Percentiles rank a stretch among this genome's conserved stretches.
These are phyloP conservation scores for Drosophila guanche DNA, from an alignment of 1,140 invertebrate species.

Conservation along the genomic window DNA sequence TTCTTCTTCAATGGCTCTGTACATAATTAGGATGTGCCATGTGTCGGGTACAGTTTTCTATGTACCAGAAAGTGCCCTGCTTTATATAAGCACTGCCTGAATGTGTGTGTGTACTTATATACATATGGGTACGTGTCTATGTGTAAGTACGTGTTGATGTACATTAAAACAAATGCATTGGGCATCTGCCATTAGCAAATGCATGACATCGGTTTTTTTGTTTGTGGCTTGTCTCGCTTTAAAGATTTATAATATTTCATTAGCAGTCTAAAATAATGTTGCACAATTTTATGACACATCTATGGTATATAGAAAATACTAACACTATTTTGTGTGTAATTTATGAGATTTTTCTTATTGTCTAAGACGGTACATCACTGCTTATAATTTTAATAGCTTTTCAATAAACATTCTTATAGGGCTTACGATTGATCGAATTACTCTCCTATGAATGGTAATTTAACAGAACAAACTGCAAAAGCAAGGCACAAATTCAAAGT, in stretches of 20 bases:
- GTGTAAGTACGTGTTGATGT: conserved; percentile 5
- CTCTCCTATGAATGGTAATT: too few relatives aligned
- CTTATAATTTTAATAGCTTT: too few relatives aligned
- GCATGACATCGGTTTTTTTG: conserved; percentile 12
- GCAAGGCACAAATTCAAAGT: too few relatives aligned
- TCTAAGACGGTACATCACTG: too few relatives aligned
- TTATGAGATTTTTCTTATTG: too few relatives aligned
- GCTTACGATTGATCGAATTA: too few relatives aligned
- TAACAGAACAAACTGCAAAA: too few relatives aligned
- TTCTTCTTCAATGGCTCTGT: conserved; percentile 51
- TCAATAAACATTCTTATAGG: too few relatives aligned
- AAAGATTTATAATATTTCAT: neutral
- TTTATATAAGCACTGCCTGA: conserved; percentile 15
- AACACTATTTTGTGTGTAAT: too few relatives aligned
- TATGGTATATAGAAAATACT: too few relatives aligned
- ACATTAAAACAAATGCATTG: conserved; percentile 36
- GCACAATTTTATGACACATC: too few relatives aligned
- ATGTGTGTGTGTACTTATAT: conserved; percentile 2
- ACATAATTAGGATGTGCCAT: conserved; percentile 71
- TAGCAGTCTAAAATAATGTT: too few relatives aligned
- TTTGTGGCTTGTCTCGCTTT: neutral
- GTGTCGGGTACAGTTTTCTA: conserved; percentile 72
- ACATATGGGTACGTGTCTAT: neutral
- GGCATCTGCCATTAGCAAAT: conserved; percentile 22
- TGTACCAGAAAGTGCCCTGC: conserved; percentile 60